Conservation (phyloP, 2,113 vertebrate species). For the Pundamilia nyererei region DNA sequence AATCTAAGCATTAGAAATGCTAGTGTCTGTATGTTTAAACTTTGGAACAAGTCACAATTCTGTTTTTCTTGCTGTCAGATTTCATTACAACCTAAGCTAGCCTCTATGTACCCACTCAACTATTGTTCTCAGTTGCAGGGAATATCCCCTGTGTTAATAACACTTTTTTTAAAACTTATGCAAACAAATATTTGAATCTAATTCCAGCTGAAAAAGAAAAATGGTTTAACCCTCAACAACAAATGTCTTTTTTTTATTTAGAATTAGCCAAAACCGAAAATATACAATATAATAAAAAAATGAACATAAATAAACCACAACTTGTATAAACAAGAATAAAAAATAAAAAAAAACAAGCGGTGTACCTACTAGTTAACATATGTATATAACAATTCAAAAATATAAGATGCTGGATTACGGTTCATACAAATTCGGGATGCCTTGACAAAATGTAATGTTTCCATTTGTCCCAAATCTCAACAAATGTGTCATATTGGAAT, state of each 20-base stretch:
- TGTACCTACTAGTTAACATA: not conserved
- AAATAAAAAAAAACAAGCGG: rapidly evolving
- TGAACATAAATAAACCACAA: not conserved
- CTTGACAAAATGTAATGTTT: not conserved
- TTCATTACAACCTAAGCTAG: not conserved
- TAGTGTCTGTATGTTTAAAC: not conserved
- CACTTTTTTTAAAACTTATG: not conserved
- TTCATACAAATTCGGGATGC: not conserved
- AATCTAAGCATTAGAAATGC: not conserved
- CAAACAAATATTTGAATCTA: not conserved
- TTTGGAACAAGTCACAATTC: not conserved
- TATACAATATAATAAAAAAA: not conserved
- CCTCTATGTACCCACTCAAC: not conserved
- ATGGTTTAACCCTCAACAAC: not conserved
- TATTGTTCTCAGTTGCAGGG: not conserved
- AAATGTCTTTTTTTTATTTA: not conserved
- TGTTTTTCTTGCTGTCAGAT: not conserved
- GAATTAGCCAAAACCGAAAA: rapidly evolving
- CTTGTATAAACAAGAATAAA: not conserved
- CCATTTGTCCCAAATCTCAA: not conserved
- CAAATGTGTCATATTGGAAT: not conserved
- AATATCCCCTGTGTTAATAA: not conserved
- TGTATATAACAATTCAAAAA: not conserved
- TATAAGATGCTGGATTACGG: not conserved
- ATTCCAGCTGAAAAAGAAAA: not conserved